phyloP scores from a whole-genome alignment of 2,113 vertebrate species.

The Apistogramma diplotaenia region DNA sequence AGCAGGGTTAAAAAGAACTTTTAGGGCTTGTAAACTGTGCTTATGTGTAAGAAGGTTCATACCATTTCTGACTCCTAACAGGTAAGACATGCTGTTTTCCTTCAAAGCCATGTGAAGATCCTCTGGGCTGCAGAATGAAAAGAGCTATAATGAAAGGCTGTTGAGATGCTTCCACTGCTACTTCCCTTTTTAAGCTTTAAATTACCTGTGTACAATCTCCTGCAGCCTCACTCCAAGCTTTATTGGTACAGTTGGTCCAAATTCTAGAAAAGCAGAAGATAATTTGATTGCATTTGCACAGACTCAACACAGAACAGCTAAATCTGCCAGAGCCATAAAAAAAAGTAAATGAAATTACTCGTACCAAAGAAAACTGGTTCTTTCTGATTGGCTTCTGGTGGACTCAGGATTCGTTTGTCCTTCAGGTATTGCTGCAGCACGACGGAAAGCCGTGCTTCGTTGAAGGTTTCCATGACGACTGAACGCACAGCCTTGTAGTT shows the following conservation, averaged over 20 bases:
- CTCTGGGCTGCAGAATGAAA: conserved; percentile 62
- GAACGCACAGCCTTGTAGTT: conserved; percentile 88
- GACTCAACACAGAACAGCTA: background rate
- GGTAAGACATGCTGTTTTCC: conserved; percentile 72
- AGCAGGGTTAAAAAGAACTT: background rate
- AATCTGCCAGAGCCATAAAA: rapidly evolving
- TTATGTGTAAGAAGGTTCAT: background rate
- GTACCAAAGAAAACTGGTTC: conserved; percentile 84
- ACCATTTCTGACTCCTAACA: conserved; percentile 76
- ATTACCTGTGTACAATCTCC: conserved; percentile 66
- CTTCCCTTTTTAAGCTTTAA: background rate
- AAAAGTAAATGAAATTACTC: rapidly evolving
- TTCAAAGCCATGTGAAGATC: conserved; percentile 77
- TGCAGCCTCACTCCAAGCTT: conserved; percentile 73
- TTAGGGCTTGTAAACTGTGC: background rate
- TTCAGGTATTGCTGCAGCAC: conserved; percentile 78
- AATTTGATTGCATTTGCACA: background rate
- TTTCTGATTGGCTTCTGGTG: conserved; percentile 76
- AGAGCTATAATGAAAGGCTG: background rate
- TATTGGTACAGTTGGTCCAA: conserved; percentile 49
- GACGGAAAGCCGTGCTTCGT: conserved; percentile 82
- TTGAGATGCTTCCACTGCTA: background rate
- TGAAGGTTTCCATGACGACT: conserved; percentile 90
- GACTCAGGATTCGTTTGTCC: conserved; percentile 67
- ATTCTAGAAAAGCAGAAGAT: conserved; percentile 46